Base-by-base conservation (phyloP, 2,113 vertebrate species). In the Girardinichthys multiradiatus region DNA sequence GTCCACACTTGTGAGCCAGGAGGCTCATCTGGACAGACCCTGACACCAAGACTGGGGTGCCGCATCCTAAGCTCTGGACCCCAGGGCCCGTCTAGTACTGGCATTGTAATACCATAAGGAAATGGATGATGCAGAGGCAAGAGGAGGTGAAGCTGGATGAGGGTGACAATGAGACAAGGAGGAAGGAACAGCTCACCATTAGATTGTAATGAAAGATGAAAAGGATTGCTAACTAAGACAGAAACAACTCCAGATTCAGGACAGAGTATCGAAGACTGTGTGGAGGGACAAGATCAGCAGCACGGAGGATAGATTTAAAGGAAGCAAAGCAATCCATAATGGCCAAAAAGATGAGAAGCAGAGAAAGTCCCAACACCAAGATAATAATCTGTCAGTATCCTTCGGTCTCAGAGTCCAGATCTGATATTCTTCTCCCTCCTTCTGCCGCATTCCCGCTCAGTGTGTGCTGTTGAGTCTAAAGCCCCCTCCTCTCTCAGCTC, bases 21-120 rank as follows among this genome's bases (percentile, higher is more conserved):
- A 2, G 70, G 67, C 65, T 91, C 84, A 2, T 88, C 90, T 1
- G 84, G 81, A 79, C 86, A 88, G 66, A 88, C 86, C 21, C 86
- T 70, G 4, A 86, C 86, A 4, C 73, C 74, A 2, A 86, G 82
- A 62, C 72, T 3, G 0, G 86, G 66, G 70, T 89, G 79, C 33
- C 66, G 72, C 80, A 88, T 87, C 58, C 77, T 69, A 4, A 91
- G 54, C 67, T 87, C 88, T 15, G 83, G 80, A 37, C 77, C 70
- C 90, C 85, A 89, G 29, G 87, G 84, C 61, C 81, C 80, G 63
- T 91, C 86, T 13, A 89, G 70, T 21, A 91, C 84, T 12, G 91
- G 90, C 90, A 89, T 90, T 29, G 61, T 78, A 35, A 24, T 59
- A 45, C n/a, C 27, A n/a, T n/a, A 6, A 35, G 24, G 51, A 1